Percentiles rank a stretch among this genome's conserved stretches.
These are phyloP conservation scores for Orthosia gracilis DNA, from an alignment of 2,888 invertebrate species.

Conservation along the genomic window DNA sequence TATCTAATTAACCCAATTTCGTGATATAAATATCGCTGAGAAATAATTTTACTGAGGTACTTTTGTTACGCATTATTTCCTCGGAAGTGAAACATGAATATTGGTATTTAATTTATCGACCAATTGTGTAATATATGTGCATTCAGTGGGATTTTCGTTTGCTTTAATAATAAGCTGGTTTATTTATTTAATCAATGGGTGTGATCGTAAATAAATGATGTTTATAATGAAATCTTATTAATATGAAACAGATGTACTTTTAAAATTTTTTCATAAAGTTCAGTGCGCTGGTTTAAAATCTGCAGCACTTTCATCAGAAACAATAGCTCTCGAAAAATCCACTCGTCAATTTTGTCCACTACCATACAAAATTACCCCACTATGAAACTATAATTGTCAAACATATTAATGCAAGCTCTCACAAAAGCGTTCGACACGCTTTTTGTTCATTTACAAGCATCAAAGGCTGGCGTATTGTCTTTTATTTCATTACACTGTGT, in stretches of 20 bases:
- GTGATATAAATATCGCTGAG: slow-evolving; percentile 46
- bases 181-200: not conserved
- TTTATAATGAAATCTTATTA: not conserved
- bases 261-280: not conserved
- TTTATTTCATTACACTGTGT: slow-evolving; percentile 73
- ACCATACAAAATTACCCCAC: slow-evolving; percentile 26
- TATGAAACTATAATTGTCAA: slow-evolving; percentile 53
- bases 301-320: not conserved
- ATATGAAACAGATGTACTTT: not conserved
- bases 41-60: slow-evolving; percentile 36
- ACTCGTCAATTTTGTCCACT: not conserved
- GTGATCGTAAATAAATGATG: not conserved
- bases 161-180: slow-evolving; percentile 17
- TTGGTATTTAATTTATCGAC: slow-evolving; percentile 33
- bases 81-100: slow-evolving; percentile 9
- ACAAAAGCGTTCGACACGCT: slow-evolving; percentile 63
- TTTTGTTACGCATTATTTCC: slow-evolving; percentile 47
- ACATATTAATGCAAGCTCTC: slow-evolving; percentile 54
- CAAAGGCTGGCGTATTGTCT: slow-evolving; percentile 71
- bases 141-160: slow-evolving; percentile 13
- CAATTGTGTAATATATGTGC: slow-evolving; percentile 22
- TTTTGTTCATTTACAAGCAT: slow-evolving; percentile 74
- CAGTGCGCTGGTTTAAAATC: not conserved
- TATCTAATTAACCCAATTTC: slow-evolving; percentile 66
- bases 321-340: not conserved